Evolutionary conservation across 2,797 vertebrate species (phyloP).

Genomic region (Cuniculus paca): DNA sequence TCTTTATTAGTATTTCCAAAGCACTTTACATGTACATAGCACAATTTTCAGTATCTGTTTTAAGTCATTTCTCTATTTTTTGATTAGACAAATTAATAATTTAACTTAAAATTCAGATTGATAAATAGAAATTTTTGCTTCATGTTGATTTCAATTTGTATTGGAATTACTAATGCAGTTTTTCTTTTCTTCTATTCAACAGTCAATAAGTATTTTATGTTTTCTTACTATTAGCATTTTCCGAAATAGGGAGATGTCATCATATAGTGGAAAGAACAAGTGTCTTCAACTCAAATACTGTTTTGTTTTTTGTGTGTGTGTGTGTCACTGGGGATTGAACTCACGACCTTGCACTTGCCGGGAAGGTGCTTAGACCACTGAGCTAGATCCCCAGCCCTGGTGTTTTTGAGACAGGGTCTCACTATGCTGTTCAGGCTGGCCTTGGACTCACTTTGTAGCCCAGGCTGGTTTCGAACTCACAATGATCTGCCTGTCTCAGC

Average conservation of each 20-base stretch:
- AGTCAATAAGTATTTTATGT: conserved; percentile 18
- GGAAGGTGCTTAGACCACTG: too few species aligned
- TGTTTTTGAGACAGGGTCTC: too few species aligned
- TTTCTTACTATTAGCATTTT: background rate
- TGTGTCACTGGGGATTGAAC: too few species aligned
- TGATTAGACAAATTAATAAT: background rate
- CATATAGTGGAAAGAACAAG: background rate
- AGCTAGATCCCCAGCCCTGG: too few species aligned
- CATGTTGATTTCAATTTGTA: background rate
- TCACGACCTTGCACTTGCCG: too few species aligned
- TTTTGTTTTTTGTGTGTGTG: too few species aligned
- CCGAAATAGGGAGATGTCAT: background rate
- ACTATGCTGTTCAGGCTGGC: too few species aligned
- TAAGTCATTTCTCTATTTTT: background rate
- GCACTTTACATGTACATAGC: background rate
- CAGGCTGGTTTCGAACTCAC: too few species aligned
- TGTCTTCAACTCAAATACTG: background rate
- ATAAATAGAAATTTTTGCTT: background rate
- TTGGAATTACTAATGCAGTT: background rate
- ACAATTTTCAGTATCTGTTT: background rate
- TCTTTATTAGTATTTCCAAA: background rate
- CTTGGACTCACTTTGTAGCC: too few species aligned
- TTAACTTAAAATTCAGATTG: conserved; percentile 25
- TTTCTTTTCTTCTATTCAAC: background rate
- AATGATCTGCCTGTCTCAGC: too few species aligned